Evolutionary conservation across 2,797 vertebrate species (phyloP).

Genomic region (Catostomus latipinnis): DNA sequence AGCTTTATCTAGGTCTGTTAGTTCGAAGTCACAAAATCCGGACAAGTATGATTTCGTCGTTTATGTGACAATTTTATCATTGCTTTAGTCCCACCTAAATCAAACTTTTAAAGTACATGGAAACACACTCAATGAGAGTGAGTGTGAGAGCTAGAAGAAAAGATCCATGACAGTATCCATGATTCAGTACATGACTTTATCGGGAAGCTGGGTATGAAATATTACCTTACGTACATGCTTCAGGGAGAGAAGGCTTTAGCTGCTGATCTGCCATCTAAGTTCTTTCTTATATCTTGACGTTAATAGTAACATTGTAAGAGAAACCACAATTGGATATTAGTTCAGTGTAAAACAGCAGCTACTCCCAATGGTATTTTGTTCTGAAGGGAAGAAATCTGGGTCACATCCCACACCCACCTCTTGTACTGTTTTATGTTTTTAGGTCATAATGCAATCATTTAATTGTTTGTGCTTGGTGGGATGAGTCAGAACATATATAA

Average conservation of each 20-base stretch:
- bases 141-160: neutral
- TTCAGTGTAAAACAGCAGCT: constrained; percentile 21
- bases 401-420: constrained; percentile 24
- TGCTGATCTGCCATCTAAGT: constrained; percentile 3
- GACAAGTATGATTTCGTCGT: too few relatives aligned
- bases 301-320: constrained; percentile 25
- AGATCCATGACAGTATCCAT: neutral
- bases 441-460: constrained; percentile 33
- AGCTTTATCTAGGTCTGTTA: too few relatives aligned
- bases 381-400: constrained; percentile 37
- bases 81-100: too few relatives aligned
- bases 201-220: constrained; percentile 7
- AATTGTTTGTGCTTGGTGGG: constrained; percentile 22
- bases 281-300: constrained; percentile 23
- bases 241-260: constrained; percentile 11
- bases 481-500: neutral
- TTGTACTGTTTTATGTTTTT: constrained; percentile 28
- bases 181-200: constrained; percentile 11
- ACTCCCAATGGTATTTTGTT: constrained; percentile 26
- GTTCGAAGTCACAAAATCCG: too few relatives aligned
- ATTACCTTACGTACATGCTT: constrained; percentile 7
- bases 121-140: neutral
- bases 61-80: too few relatives aligned
- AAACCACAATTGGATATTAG: constrained; percentile 31
- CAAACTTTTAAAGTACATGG: too few relatives aligned